Evolutionary conservation across 2,888 invertebrate genomes (phyloP).

Genomic region (Pimpla rufipes): DNA sequence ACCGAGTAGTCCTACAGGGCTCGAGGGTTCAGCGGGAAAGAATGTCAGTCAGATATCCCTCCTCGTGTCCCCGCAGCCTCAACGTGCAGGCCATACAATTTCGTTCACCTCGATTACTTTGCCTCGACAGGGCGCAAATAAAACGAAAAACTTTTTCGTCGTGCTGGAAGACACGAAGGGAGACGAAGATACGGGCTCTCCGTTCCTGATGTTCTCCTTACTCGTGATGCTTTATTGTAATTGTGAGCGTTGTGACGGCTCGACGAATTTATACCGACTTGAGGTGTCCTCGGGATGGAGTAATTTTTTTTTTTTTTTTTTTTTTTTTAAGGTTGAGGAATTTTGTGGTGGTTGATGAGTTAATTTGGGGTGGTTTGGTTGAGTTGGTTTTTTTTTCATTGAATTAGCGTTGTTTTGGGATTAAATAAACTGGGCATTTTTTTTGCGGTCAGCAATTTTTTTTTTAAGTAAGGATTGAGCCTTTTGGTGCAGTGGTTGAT

Average conservation of each 20-base stretch:
- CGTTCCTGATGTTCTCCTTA: neutral
- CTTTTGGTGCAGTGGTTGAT: too few relatives aligned
- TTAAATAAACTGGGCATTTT: too few relatives aligned
- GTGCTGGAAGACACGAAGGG: neutral
- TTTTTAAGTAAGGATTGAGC: too few relatives aligned
- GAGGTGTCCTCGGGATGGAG: too few relatives aligned
- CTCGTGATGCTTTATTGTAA: too few relatives aligned
- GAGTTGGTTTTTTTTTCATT: too few relatives aligned
- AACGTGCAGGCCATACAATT: slow-evolving; percentile 27
- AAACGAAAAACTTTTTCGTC: slow-evolving; percentile 33
- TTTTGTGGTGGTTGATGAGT: neutral
- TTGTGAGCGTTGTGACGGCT: too few relatives aligned
- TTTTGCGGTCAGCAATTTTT: too few relatives aligned
- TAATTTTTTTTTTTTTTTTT: neutral
- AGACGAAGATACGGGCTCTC: neutral
- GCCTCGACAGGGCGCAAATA: slow-evolving; percentile 28
- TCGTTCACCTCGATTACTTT: slow-evolving; percentile 52
- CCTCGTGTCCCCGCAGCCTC: neutral
- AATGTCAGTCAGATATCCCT: slow-evolving; percentile 48
- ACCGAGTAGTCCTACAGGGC: slow-evolving; percentile 10
- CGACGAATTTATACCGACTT: too few relatives aligned
- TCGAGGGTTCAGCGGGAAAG: slow-evolving; percentile 51
- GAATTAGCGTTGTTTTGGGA: too few relatives aligned
- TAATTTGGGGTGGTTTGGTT: too few relatives aligned
- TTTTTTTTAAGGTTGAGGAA: neutral